Evolutionary conservation across 2,888 invertebrate genomes (phyloP).

Genomic region (Eupithecia tripunctaria): DNA sequence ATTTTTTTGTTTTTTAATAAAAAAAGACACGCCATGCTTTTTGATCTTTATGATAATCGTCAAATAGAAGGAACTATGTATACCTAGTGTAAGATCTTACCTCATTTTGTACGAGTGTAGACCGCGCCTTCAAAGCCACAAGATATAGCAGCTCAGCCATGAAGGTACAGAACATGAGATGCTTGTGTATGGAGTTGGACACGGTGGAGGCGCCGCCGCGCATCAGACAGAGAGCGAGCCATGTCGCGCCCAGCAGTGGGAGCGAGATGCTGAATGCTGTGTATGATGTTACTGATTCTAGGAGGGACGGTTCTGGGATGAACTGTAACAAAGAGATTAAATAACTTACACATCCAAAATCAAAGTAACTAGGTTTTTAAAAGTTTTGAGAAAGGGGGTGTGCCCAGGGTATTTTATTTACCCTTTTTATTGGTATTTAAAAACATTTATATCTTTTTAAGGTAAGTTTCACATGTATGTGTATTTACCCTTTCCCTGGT

Average conservation of each 20-base stretch:
- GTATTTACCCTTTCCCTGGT: too few relatives aligned
- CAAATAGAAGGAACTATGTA: too few relatives aligned
- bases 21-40: too few relatives aligned
- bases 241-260: constrained; percentile 90
- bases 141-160: constrained; percentile 93
- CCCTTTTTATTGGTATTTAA: too few relatives aligned
- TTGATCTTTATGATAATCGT: too few relatives aligned
- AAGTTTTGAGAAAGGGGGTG: too few relatives aligned
- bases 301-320: constrained; percentile 93
- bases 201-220: constrained; percentile 93
- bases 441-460: too few relatives aligned
- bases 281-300: constrained; percentile 95
- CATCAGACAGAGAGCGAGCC: constrained; percentile 91
- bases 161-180: constrained; percentile 95
- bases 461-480: too few relatives aligned
- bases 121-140: constrained; percentile 93
- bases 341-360: too few relatives aligned
- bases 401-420: too few relatives aligned
- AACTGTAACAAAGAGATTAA: constrained; percentile 83
- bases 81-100: constrained; percentile 73
- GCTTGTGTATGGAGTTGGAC: constrained; percentile 96
- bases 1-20: too few relatives aligned
- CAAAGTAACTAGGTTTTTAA: too few relatives aligned
- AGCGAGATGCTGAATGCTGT: constrained; percentile 94
- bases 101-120: constrained; percentile 92